These are phyloP conservation scores for Lasiommata megera DNA, from an alignment of 2,888 invertebrate species.

Conservation along the genomic window DNA sequence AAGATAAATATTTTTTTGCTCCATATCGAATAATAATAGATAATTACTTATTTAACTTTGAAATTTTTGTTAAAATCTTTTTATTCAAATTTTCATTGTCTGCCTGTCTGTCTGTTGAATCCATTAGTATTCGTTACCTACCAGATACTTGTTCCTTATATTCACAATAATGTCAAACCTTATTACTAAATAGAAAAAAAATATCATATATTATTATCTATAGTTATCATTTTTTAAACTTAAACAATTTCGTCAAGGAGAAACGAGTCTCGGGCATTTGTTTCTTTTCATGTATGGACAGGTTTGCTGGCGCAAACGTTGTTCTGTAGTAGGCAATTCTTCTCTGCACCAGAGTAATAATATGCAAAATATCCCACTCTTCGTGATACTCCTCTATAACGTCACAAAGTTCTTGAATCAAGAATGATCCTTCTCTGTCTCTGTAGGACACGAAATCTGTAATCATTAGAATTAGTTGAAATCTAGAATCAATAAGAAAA, in stretches of 20 bases:
- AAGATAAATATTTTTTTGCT: no score
- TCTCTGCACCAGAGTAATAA: constrained; percentile 51
- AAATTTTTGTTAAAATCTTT: no score
- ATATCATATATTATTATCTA: not conserved
- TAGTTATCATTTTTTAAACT: constrained; percentile 6
- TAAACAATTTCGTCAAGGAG: constrained; percentile 55
- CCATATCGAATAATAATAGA: no score
- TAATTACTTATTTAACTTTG: no score
- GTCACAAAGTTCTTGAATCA: constrained; percentile 59
- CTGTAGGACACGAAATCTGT: constrained; percentile 55
- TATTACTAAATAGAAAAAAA: no score
- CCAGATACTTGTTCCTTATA: no score
- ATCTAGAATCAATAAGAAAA: no score
- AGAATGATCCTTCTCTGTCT: constrained; percentile 53
- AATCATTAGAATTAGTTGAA: constrained; percentile 12
- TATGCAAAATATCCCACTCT: constrained; percentile 49
- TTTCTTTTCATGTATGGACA: constrained; percentile 47
- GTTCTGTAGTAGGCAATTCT: constrained; percentile 46
- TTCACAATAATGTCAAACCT: no score
- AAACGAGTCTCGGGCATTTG: constrained; percentile 61
- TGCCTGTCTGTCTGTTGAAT: no score
- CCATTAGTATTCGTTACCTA: no score
- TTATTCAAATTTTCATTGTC: no score
- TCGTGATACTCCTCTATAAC: constrained; percentile 43
- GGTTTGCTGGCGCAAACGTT: constrained; percentile 42